Base-by-base conservation (phyloP, 2,797 vertebrate species). In the Eospalax fontanierii region DNA sequence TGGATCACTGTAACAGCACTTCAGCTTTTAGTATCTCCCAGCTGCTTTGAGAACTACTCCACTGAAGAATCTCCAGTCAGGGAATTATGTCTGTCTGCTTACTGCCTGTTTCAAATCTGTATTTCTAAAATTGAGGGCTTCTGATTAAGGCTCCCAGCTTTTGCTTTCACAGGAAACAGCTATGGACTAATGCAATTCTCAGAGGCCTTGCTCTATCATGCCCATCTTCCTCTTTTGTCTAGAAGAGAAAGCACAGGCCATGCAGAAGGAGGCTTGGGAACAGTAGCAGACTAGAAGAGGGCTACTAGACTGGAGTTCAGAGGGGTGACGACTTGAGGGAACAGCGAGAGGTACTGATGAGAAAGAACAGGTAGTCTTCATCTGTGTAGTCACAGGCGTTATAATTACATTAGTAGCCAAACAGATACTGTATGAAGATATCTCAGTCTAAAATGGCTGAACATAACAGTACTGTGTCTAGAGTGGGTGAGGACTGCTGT, bases 131-230 rank as follows among this genome's bases (percentile, higher is more conserved):
- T 30, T 85, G 75, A 38, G n/a, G 40, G 2, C 5, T 12, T 57
- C 59, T 66, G 57, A 24, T 43, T 14, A 14, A 74, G 50, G 35
- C n/a, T 30, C 76, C 14, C 66, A 78, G 21, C 38, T 28, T 81
- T 84, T 40, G 18, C 22, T 82, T 94, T 86, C 76, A n/a, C 70
- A 61, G 50, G 66, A 87, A 46, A 43, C 65, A n/a, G 75, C 57
- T 78, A 38, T 73, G 68, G 26, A 21, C 65, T 66, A 0, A 43
- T 54, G 46, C 4, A 91, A 26, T 75, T 80, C 85, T 90, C 76
- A 63, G 46, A 38, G 14, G 83, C 94, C 74, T 90, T 89, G 19
- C 57, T 71, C 12, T 14, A 16, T 90, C 24, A 76, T 38, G 33
- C 81, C 22, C 43, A 3, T 83, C 28, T 63, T 66, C 46, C 40